Evolutionary conservation across 2,113 vertebrate species (phyloP), one percentile per base, ranked within the genome.

Genomic region (Larimichthys polyactis): DNA sequence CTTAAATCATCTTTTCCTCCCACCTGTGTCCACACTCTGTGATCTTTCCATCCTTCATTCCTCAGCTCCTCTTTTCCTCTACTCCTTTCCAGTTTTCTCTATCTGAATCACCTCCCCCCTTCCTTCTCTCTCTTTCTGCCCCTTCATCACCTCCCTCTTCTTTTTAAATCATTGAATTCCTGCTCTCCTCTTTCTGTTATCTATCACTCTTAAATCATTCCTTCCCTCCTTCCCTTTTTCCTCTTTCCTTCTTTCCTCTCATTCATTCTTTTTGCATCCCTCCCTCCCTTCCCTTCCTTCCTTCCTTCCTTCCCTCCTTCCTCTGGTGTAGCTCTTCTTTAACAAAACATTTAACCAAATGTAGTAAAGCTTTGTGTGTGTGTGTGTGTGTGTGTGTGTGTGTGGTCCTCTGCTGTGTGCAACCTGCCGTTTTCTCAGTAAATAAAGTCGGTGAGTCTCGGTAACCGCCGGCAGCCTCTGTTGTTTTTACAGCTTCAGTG

Each of bases 311-410:
- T 52, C 75, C 58, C 52, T 72, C 77, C 75, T 71, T 74, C 51
- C 49, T 10, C 69, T 78, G 44, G 76, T 78, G 76, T 72, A 55
- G 74, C 72, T 76, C 72, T 60, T 80, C 73, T 85, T 83, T 65
- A 69, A 80, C 86, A 82, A 78, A 84, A 87, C 79, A 85, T 88
- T 88, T 79, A 86, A 88, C 83, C 78, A 86, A 88, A 86, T 88
- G 78, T 75, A 82, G 81, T 69, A 75, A 84, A 83, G 85, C 85
- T 87, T 2, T 27, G 27, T 80, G 83, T 80, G 22, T 27, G 14
- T 66, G n/a, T 69, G 27, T 51, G 46, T 52, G 27, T 52, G 46
- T 22, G 20, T 70, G 20, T 55, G 51, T 55, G 20, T 43, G 51
- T 70, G 51, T 70, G 49, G 78, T 75, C 71, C 79, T 85, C 71